phyloP scores from a whole-genome alignment of 2,797 vertebrate genomes.

The Alosa sapidissima region DNA sequence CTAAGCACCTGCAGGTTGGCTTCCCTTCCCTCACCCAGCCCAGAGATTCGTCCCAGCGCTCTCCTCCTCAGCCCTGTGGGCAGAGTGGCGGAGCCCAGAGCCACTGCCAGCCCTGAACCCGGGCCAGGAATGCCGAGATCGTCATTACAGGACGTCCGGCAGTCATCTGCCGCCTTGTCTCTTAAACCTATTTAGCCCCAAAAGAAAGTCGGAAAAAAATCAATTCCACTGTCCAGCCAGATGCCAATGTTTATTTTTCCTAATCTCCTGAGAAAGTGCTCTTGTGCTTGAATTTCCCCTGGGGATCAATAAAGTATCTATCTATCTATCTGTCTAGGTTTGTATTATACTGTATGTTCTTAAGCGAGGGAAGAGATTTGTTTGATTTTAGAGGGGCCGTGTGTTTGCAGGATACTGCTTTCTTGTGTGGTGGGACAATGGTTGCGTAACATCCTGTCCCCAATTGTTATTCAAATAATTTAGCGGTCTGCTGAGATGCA shows the following conservation, averaged over 20 bases:
- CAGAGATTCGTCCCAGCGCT: not conserved
- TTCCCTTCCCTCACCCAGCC: not conserved
- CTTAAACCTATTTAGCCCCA: not conserved
- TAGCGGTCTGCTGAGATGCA: not conserved
- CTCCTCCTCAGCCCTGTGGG: not conserved
- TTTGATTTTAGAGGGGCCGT: not conserved
- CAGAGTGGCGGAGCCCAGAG: not conserved
- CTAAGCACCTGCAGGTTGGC: not conserved
- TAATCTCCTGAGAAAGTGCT: not conserved
- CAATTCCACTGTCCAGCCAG: not conserved
- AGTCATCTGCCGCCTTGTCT: not conserved
- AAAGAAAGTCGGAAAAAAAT: not conserved
- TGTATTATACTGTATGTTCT: not conserved
- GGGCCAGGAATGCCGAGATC: not conserved
- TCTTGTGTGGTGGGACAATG: not conserved
- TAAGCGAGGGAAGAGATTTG: not conserved
- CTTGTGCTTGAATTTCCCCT: no score
- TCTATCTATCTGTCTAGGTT: no score
- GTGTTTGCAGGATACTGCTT: not conserved
- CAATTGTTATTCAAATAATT: not conserved
- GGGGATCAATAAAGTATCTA: no score
- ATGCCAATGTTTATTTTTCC: not conserved
- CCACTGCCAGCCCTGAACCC: not conserved
- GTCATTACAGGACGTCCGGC: not conserved
- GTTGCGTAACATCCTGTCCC: slow-evolving; percentile 8